Conservation (phyloP, 1,140 invertebrate genomes). For the Varroa destructor region DNA sequence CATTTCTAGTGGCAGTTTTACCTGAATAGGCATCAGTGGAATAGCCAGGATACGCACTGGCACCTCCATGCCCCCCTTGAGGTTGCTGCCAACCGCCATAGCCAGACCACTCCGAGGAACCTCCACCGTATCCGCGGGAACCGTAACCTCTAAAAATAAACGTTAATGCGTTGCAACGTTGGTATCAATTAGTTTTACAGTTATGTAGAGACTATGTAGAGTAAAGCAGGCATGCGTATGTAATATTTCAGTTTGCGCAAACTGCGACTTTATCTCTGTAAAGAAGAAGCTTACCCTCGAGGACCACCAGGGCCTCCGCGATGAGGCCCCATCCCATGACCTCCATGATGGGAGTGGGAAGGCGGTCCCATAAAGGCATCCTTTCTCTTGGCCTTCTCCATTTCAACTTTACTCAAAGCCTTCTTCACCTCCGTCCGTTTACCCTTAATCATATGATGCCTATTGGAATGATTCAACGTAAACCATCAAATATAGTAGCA, state of each 20-base stretch:
- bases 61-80: neutral
- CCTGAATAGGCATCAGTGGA: slow-evolving; percentile 19
- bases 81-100: slow-evolving; percentile 2
- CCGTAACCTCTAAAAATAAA: neutral
- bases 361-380: slow-evolving; percentile 22
- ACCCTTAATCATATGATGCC: slow-evolving; percentile 41
- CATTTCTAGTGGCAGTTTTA: neutral
- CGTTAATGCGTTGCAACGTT: neutral
- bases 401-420: slow-evolving; percentile 44
- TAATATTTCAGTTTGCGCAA: neutral
- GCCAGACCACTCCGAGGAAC: slow-evolving; percentile 3
- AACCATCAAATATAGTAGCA: neutral
- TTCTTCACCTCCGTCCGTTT: slow-evolving; percentile 45
- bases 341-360: neutral
- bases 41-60: slow-evolving; percentile 8
- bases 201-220: neutral
- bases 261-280: neutral
- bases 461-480: slow-evolving; percentile 37
- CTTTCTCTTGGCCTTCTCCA: slow-evolving; percentile 37
- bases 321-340: neutral
- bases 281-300: slow-evolving; percentile 19
- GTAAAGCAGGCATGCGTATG: neutral
- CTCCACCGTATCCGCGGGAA: slow-evolving; percentile 13
- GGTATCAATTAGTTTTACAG: neutral
- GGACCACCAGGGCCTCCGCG: neutral